Conservation (phyloP, 1,140 invertebrate species). For the Ladona fulva region DNA sequence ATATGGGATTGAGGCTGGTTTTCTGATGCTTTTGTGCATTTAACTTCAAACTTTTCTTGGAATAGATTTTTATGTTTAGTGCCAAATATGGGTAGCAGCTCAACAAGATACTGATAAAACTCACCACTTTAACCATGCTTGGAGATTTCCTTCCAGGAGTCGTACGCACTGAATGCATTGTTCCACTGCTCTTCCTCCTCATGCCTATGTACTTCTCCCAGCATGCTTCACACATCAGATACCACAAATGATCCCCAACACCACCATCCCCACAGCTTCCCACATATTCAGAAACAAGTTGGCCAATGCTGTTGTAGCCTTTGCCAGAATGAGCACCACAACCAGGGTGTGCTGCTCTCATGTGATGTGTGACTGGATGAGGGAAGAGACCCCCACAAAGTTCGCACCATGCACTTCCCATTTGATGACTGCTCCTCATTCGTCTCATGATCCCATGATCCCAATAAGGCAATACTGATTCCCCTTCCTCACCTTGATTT, state of each 20-base stretch:
- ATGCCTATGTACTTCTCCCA: conserved; percentile 65
- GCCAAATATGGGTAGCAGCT: too few species aligned
- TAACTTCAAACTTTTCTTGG: too few species aligned
- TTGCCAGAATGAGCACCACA: conserved; percentile 82
- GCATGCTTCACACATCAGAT: conserved; percentile 82
- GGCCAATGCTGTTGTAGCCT: conserved; percentile 78
- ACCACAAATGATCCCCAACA: conserved; percentile 73
- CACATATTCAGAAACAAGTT: conserved; percentile 77
- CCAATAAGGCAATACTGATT: conserved; percentile 18
- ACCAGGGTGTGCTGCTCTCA: conserved; percentile 80
- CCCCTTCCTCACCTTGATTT: background rate
- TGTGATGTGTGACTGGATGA: conserved; percentile 82
- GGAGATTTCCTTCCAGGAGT: background rate
- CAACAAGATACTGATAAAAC: too few species aligned
- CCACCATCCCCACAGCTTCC: conserved; percentile 83
- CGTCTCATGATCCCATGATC: conserved; percentile 21
- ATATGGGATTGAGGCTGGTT: too few species aligned
- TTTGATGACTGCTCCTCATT: conserved; percentile 17
- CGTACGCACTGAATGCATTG: background rate
- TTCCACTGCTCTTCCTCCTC: conserved; percentile 6
- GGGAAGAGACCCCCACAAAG: conserved; percentile 69
- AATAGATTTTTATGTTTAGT: too few species aligned
- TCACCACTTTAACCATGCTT: too few species aligned
- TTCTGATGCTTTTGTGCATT: too few species aligned
- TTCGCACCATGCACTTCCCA: conserved; percentile 64